Base-by-base conservation (phyloP, 1,140 invertebrate genomes). In the Sarcophaga peregrina region DNA sequence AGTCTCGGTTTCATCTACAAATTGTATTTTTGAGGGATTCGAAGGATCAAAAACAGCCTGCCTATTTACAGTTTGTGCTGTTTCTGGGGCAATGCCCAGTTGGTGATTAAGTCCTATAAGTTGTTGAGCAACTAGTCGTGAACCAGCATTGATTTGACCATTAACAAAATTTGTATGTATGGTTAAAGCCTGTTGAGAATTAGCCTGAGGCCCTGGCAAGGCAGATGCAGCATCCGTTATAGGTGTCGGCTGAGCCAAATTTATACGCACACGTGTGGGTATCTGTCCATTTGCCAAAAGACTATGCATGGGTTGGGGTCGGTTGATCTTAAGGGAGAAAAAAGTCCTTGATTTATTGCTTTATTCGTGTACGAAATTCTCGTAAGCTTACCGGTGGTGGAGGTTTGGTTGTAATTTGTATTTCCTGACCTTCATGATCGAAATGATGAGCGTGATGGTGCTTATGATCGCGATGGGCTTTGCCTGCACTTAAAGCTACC, bases 401-500 rank as follows among this genome's bases (percentile, higher is more conserved):
- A 4, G 93, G 92, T 0, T 92, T 90, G 7, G 92, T 92, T 9
- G 89, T 91, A 0, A 92, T 91, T 1, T 91, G 89, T 37, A 93
- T 93, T 68, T 94, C 90, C 15, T 92, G 92, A 3, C 94, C 94
- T 84, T 96, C 94, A 85, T 96, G 95, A 85, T 94, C 94, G 85
- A 94, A 95, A 84, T 95, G 94, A 86, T 96, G 95, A 0, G 92
- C 95, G 86, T 96, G 95, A 86, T 96, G 95, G 85, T 96, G 95
- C 86, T 96, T 96, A 89, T 96, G 95, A 86, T 96, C 95, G 81
- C 93, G 94, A 87, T 96, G 95, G 0, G 95, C 95, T 90, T 96
- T 96, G 0, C 95, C 95, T 2, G 95, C 95, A 1, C 94, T 95
- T 54, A 96, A 88, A 0, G 95, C 95, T 0, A 96, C 94, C 52